A percentile compares a stretch with the other conserved stretches of the same genome.
Conservation (phyloP, 2,888 invertebrate genomes). For the Calameuta pallipes region DNA sequence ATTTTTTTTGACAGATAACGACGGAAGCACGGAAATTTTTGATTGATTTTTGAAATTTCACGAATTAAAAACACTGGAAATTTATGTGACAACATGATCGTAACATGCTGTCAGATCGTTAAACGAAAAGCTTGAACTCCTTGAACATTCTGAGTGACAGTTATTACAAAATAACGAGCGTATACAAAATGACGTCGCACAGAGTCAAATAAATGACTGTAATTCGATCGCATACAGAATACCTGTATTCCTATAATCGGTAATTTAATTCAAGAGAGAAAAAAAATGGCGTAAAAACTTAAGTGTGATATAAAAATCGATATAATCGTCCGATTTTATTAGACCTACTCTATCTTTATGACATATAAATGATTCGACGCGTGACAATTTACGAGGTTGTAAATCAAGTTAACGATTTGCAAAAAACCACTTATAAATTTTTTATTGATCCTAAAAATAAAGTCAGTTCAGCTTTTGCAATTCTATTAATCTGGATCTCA, state of each 20-base stretch:
- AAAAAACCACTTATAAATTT: not conserved
- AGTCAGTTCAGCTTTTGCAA: not conserved
- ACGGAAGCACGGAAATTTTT: not conserved
- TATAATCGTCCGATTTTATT: not conserved
- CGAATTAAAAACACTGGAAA: not conserved
- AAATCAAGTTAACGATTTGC: not conserved
- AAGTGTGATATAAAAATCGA: not conserved
- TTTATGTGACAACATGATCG: not conserved
- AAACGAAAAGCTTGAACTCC: not conserved
- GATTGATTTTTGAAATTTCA: not conserved
- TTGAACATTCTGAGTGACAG: not conserved
- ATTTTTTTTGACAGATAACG: slow-evolving; percentile 12
- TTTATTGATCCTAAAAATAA: not conserved
- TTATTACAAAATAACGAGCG: not conserved
- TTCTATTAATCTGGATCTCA: not conserved
- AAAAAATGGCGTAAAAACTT: not conserved
- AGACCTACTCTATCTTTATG: not conserved
- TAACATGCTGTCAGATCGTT: not conserved
- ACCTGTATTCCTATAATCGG: not conserved
- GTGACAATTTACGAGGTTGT: not conserved
- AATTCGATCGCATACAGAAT: not conserved
- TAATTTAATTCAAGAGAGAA: not conserved
- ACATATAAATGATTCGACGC: not conserved
- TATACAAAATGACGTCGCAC: not conserved
- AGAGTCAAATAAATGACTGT: not conserved